These are phyloP conservation scores for Coelopa pilipes DNA, from an alignment of 2,888 invertebrate species.

Conservation along the genomic window DNA sequence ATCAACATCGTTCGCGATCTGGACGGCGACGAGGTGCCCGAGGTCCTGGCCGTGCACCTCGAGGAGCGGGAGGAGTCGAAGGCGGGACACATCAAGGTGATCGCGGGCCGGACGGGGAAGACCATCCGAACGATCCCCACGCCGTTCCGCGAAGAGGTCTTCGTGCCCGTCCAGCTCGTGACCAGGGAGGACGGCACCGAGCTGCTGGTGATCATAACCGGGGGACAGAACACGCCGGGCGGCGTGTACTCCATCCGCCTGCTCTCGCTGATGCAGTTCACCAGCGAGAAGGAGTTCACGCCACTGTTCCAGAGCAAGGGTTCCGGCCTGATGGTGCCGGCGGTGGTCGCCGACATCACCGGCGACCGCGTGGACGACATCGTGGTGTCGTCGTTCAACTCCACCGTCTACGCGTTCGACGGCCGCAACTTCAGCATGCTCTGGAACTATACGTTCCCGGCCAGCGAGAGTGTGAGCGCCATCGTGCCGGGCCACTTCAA, in stretches of 20 bases:
- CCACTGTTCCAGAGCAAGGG: slow-evolving; percentile 71
- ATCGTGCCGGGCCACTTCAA: slow-evolving; percentile 84
- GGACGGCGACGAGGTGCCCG: slow-evolving; percentile 76
- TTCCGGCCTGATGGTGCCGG: slow-evolving; percentile 76
- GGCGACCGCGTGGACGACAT: slow-evolving; percentile 79
- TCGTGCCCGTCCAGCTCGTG: slow-evolving; percentile 78
- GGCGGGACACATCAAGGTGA: slow-evolving; percentile 74
- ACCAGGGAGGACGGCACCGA: slow-evolving; percentile 73
- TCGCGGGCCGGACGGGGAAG: slow-evolving; percentile 77
- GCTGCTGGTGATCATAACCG: slow-evolving; percentile 77
- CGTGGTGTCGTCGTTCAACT: slow-evolving; percentile 78
- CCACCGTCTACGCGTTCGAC: slow-evolving; percentile 77
- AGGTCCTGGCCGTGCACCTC: slow-evolving; percentile 77
- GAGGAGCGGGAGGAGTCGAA: slow-evolving; percentile 69
- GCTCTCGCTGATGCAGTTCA: slow-evolving; percentile 69
- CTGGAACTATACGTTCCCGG: slow-evolving; percentile 79
- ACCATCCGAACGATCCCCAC: slow-evolving; percentile 73
- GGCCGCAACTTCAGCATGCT: slow-evolving; percentile 74
- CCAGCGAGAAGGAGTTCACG: slow-evolving; percentile 68
- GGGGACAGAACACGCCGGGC: slow-evolving; percentile 78
- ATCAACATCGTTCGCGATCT: slow-evolving; percentile 78
- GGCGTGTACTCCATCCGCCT: slow-evolving; percentile 76
- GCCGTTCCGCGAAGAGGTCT: slow-evolving; percentile 75
- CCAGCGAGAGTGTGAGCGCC: slow-evolving; percentile 77
- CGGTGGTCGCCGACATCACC: slow-evolving; percentile 77